These are phyloP conservation scores for Sarcophaga subvicina DNA, from an alignment of 2,888 invertebrate genomes.

Conservation along the genomic window DNA sequence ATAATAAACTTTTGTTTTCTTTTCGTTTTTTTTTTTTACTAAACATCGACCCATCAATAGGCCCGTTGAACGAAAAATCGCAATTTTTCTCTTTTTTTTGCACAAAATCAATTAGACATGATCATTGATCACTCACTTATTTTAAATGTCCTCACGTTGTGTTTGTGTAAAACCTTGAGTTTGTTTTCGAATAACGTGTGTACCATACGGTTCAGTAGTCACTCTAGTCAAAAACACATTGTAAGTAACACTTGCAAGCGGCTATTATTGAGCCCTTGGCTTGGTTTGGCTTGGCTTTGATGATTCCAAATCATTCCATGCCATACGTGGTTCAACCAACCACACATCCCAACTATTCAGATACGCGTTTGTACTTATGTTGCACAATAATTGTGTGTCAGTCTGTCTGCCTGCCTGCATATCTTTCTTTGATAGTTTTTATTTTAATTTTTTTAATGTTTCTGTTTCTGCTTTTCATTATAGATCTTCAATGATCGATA, in stretches of 20 bases:
- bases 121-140: conserved; percentile 70
- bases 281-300: conserved; percentile 23
- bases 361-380: not conserved
- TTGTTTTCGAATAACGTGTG: not conserved
- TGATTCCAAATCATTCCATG: conserved; percentile 5
- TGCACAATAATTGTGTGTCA: not conserved
- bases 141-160: conserved; percentile 57
- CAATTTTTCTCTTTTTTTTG: conserved; percentile 18
- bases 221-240: conserved; percentile 54
- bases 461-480: not conserved
- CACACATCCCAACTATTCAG: conserved; percentile 14
- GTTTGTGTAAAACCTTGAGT: conserved; percentile 4
- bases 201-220: conserved; percentile 44
- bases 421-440: conserved; percentile 33
- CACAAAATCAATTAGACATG: conserved; percentile 65
- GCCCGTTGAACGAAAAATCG: not conserved
- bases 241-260: conserved; percentile 61
- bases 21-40: conserved; percentile 19
- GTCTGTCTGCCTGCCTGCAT: conserved; percentile 26
- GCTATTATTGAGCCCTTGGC: conserved; percentile 35
- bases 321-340: not conserved
- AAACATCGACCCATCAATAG: not conserved
- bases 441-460: conserved; percentile 28
- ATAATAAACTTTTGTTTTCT: conserved; percentile 54
- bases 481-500: conserved; percentile 66